Evolutionary conservation across 2,888 invertebrate genomes (phyloP).

Genomic region (Galerucella calmariensis): DNA sequence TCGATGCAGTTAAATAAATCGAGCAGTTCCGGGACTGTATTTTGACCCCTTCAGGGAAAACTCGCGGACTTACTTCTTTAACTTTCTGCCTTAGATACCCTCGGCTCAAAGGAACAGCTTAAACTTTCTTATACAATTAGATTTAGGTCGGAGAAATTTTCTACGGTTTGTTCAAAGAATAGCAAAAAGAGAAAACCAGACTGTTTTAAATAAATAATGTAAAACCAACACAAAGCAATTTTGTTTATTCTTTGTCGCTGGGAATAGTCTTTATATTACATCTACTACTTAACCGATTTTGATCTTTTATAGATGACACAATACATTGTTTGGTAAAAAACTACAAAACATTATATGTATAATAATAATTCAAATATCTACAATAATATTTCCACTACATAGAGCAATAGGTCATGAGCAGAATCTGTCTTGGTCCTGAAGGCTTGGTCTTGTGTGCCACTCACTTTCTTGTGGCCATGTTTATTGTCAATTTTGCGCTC

Average conservation of each 20-base stretch:
- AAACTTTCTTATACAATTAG: slow-evolving; percentile 15
- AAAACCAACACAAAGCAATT: not conserved
- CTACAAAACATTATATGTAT: too few species aligned
- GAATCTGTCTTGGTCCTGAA: too few species aligned
- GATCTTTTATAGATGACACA: not conserved
- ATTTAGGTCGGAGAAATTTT: slow-evolving; percentile 18
- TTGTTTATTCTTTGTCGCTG: not conserved
- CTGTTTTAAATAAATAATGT: slow-evolving; percentile 2
- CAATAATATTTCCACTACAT: too few species aligned
- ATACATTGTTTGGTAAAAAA: not conserved
- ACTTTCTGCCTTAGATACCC: slow-evolving; percentile 14
- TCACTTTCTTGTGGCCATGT: too few species aligned
- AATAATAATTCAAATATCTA: too few species aligned
- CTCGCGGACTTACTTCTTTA: slow-evolving; percentile 12
- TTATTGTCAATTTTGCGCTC: too few species aligned
- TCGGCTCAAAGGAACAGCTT: slow-evolving; percentile 14
- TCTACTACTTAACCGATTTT: not conserved
- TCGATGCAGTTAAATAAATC: slow-evolving; percentile 14
- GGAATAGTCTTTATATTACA: slow-evolving; percentile 6
- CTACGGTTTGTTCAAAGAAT: slow-evolving; percentile 5
- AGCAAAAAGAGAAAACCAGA: not conserved
- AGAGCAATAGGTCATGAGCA: too few species aligned
- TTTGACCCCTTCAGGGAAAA: slow-evolving; percentile 20
- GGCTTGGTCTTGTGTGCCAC: too few species aligned
- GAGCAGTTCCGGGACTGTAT: slow-evolving; percentile 3